Conservation (phyloP, 92 coral and sea anemone species). For the Isaurus tuberculatus region DNA sequence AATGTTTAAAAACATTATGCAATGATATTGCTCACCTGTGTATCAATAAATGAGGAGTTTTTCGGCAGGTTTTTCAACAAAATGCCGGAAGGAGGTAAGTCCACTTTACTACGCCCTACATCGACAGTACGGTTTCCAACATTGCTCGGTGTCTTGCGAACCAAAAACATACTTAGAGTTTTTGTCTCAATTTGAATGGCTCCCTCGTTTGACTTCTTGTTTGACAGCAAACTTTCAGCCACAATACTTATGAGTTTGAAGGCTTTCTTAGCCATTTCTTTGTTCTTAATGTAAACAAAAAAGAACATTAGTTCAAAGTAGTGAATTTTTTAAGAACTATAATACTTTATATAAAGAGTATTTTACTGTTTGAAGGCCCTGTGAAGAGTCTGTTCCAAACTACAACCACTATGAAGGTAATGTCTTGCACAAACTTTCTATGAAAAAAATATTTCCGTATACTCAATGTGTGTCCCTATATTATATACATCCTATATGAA, state of each 20-base stretch:
- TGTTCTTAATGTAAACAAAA: slow-evolving; percentile 42
- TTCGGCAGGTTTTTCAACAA: slow-evolving; percentile 42
- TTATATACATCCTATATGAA: too few species aligned
- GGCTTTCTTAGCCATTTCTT: slow-evolving; percentile 69
- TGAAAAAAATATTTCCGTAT: too few species aligned
- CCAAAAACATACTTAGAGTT: slow-evolving; percentile 65
- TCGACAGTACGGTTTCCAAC: slow-evolving; percentile 58
- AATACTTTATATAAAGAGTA: too few species aligned
- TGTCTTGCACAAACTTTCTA: too few species aligned
- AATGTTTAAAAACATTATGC: neutral
- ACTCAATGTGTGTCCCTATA: too few species aligned
- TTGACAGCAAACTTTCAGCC: slow-evolving; percentile 71
- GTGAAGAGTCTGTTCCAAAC: too few species aligned
- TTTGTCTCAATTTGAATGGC: slow-evolving; percentile 67
- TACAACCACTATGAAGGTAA: too few species aligned
- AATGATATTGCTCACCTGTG: slow-evolving; percentile 63
- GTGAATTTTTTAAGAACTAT: neutral
- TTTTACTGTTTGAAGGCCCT: too few species aligned
- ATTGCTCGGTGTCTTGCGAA: slow-evolving; percentile 54
- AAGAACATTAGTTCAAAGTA: neutral
- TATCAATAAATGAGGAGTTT: slow-evolving; percentile 61
- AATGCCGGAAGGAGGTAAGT: slow-evolving; percentile 58
- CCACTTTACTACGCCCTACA: slow-evolving; percentile 61
- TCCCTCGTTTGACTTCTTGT: slow-evolving; percentile 58
- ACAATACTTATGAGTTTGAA: slow-evolving; percentile 60